Evolutionary conservation across 1,140 invertebrate genomes (phyloP).

Genomic region (Listronotus bonariensis): DNA sequence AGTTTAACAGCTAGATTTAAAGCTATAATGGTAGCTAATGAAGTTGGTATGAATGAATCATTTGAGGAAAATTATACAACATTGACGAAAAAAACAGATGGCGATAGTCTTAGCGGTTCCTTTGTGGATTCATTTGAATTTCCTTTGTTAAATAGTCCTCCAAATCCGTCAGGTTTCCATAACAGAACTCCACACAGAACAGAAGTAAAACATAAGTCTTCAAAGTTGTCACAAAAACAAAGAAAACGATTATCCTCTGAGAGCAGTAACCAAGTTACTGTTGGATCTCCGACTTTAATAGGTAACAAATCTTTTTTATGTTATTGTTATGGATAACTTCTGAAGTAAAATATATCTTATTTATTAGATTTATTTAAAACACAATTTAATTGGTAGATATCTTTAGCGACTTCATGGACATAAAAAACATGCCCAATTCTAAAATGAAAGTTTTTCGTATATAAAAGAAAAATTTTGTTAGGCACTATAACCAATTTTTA

Average conservation of each 20-base stretch:
- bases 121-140: slow-evolving; percentile 39
- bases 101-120: slow-evolving; percentile 23
- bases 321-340: no score
- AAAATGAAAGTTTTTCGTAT: no score
- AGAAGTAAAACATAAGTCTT: slow-evolving; percentile 47
- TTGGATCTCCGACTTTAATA: slow-evolving; percentile 13
- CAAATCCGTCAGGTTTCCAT: slow-evolving; percentile 18
- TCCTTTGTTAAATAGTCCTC: slow-evolving; percentile 42
- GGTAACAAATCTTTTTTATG: slow-evolving; percentile 5
- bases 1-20: slow-evolving; percentile 58
- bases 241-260: slow-evolving; percentile 57
- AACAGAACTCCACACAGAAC: slow-evolving; percentile 36
- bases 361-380: no score
- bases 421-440: no score
- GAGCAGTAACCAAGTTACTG: slow-evolving; percentile 9
- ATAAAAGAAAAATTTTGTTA: no score
- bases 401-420: no score
- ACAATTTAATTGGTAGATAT: no score
- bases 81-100: slow-evolving; percentile 27
- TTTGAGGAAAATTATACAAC: slow-evolving; percentile 41
- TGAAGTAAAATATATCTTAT: no score
- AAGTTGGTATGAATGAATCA: slow-evolving; percentile 52
- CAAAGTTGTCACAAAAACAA: slow-evolving; percentile 66
- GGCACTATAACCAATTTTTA: no score
- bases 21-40: slow-evolving; percentile 57